Conservation (phyloP, 2,797 vertebrate species). For the Phalanger gymnotis region DNA sequence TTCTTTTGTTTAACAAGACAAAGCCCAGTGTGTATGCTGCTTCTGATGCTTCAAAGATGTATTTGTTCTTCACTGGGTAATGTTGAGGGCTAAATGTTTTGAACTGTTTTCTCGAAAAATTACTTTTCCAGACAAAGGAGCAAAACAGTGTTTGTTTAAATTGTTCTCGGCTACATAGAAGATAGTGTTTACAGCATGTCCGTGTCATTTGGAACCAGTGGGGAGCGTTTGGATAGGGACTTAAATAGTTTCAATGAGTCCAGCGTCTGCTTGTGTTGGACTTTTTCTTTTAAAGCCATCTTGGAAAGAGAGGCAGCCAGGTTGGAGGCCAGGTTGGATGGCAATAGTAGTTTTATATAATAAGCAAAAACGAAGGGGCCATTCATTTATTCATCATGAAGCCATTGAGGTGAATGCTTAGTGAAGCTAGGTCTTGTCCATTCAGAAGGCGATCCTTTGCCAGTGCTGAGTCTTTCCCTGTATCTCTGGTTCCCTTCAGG, state of each 20-base stretch:
- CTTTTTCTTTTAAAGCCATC: slow-evolving; percentile 54
- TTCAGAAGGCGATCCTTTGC: slow-evolving; percentile 12
- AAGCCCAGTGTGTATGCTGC: slow-evolving; percentile 81
- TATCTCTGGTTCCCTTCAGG: background rate
- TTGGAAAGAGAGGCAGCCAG: slow-evolving; percentile 60
- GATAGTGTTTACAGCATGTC: slow-evolving; percentile 68
- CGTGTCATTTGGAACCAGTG: slow-evolving; percentile 72
- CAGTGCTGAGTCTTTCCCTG: background rate
- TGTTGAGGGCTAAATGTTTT: slow-evolving; percentile 76
- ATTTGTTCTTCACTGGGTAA: slow-evolving; percentile 63
- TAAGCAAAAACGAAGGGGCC: slow-evolving; percentile 45
- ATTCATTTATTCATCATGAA: slow-evolving; percentile 2
- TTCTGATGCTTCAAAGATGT: slow-evolving; percentile 76
- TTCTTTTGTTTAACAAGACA: slow-evolving; percentile 84
- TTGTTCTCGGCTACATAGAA: slow-evolving; percentile 73
- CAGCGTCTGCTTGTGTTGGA: slow-evolving; percentile 67
- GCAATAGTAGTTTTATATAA: slow-evolving; percentile 53
- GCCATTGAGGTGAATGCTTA: slow-evolving; percentile 20
- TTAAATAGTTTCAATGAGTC: slow-evolving; percentile 72
- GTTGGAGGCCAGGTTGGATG: slow-evolving; percentile 65
- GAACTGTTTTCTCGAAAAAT: slow-evolving; percentile 78
- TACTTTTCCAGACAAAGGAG: slow-evolving; percentile 81
- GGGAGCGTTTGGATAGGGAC: slow-evolving; percentile 71
- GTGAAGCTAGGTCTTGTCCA: slow-evolving; percentile 36
- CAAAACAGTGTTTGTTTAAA: slow-evolving; percentile 70